Base-by-base conservation (phyloP, 2,888 invertebrate species). In the Eudemis profundana region DNA sequence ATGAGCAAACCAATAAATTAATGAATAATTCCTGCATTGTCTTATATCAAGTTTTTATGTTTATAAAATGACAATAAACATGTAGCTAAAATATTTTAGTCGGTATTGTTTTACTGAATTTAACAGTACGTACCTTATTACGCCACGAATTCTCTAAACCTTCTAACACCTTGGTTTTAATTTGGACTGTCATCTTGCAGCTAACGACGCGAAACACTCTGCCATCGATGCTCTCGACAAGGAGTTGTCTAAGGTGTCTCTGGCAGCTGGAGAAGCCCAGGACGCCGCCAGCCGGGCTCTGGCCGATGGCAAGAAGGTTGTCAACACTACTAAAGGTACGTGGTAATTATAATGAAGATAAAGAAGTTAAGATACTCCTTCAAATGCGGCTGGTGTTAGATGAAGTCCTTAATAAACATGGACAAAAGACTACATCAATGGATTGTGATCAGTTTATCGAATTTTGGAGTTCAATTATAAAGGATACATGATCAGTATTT, bases 171-270 rank as follows among this genome's bases (percentile, higher is more conserved):
- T 10, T 33, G 5, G 8, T 10, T 10, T 4, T 33, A 33, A 33
- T 33, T 1, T 12, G 8, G 7, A 2, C 10, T 33, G 7, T 33
- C 10, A 8, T 10, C 60, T 64, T 65, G 36, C 75, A 93, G 93
- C 90, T 8, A 77, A 82, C 38, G 83, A 87, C 64, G 87, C 90
- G 12, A 92, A 86, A 76, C 83, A 93, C 68, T 86, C 92, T 0
- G 93, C 93, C 44, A 90, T 93, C 69, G 93, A 93, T 67, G 90
- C 93, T 8, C 76, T 93, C 47, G 93, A 93, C 81, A 91, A 92
- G 68, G 93, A 93, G 74, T 72, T 93, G 67, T 82, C 85, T 17
- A 93, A 93, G 78, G 90, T 92, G 17, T 89, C 90, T 5, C 66
- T 90, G 8, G 92, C 92, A 1, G 93, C 93, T 0, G 92, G 89